Conservation (phyloP, 2,797 vertebrate genomes). For the Percopsis omiscomaycus region DNA sequence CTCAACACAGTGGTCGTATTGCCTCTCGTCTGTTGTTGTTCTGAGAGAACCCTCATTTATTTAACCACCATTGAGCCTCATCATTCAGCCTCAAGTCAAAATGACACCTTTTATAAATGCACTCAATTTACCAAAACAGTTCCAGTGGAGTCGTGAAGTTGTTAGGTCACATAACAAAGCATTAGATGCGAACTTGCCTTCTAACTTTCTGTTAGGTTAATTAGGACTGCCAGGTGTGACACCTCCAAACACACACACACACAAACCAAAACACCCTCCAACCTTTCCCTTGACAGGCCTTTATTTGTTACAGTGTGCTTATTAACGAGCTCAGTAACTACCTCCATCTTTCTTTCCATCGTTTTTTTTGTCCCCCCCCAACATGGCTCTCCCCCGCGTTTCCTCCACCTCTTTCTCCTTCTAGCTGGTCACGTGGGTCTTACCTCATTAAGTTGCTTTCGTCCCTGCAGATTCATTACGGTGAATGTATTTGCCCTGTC, state of each 20-base stretch:
- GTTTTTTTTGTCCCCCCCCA: conserved; percentile 26
- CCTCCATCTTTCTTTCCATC: conserved; percentile 34
- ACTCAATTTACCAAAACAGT: conserved; percentile 10
- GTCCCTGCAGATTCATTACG: conserved; percentile 69
- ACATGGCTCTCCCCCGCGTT: conserved; percentile 20
- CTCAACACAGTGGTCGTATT: background rate
- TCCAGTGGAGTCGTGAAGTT: conserved; percentile 27
- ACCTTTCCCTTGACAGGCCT: conserved; percentile 53
- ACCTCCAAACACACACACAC: background rate
- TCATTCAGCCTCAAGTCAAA: conserved; percentile 13
- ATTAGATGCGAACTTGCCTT: conserved; percentile 25
- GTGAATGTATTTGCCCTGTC: conserved; percentile 67
- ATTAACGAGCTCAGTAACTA: conserved; percentile 61
- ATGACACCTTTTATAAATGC: conserved; percentile 32
- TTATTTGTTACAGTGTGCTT: conserved; percentile 64
- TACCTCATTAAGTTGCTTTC: conserved; percentile 71
- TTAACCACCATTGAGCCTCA: conserved; percentile 12
- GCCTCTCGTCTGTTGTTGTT: background rate
- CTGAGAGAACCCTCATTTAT: conserved; percentile 21
- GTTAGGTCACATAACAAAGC: conserved; percentile 19
- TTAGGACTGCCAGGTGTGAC: conserved; percentile 52
- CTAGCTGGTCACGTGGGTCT: conserved; percentile 48
- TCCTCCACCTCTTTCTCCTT: conserved; percentile 7
- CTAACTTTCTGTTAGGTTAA: conserved; percentile 45
- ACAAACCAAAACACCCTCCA: conserved; percentile 22